phyloP scores from a whole-genome alignment of 1,140 invertebrate species.

The Laupala kohalensis region DNA sequence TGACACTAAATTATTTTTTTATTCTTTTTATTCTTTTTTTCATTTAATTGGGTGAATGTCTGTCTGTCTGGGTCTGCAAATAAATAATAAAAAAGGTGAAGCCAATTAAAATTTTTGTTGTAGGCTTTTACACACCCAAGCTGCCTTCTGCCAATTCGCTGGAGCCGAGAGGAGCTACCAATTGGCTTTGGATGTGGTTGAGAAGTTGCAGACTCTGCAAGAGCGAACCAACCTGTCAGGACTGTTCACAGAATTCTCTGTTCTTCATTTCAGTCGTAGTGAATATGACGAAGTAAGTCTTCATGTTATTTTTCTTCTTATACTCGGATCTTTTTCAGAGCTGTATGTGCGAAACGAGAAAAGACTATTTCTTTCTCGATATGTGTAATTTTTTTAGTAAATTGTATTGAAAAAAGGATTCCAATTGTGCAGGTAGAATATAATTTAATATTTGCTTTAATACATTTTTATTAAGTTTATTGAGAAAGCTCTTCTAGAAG shows the following conservation, averaged over 20 bases:
- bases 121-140: constrained; percentile 69
- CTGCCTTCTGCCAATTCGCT: constrained; percentile 60
- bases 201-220: constrained; percentile 31
- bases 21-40: no score
- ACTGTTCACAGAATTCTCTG: constrained; percentile 65
- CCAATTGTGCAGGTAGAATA: neutral
- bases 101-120: no score
- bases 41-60: no score
- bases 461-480: no score
- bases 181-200: constrained; percentile 39
- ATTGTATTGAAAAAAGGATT: neutral
- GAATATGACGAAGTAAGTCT: constrained; percentile 57
- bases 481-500: no score
- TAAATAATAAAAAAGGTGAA: no score
- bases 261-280: constrained; percentile 63
- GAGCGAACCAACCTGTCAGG: constrained; percentile 46
- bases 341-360: neutral
- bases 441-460: no score
- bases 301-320: neutral
- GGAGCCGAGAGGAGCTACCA: constrained; percentile 50
- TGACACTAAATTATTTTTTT: no score
- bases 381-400: neutral
- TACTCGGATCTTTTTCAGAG: neutral
- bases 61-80: no score
- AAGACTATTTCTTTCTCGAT: neutral